Base-by-base conservation (phyloP, 2,797 vertebrate species). In the Tenualosa ilisha region DNA sequence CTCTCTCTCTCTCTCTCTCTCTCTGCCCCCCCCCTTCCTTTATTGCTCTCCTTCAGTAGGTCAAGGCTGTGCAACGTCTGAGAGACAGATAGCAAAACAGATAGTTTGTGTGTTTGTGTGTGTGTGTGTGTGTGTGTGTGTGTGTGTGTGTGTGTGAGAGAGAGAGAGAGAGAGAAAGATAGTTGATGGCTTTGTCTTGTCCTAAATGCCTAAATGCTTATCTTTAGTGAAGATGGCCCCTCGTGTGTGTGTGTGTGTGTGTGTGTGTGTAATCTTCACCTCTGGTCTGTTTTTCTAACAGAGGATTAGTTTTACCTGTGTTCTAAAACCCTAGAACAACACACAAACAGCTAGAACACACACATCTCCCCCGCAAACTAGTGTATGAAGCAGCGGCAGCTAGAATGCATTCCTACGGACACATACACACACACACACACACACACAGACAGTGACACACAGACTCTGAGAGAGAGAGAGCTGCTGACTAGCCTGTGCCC, bases 201-300 rank as follows among this genome's bases (percentile, higher is more conserved):
- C 83, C 89, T 88, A 31, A 31, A 31, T 31, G 31, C 31, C 79
- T 56, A 68, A 84, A 7, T 15, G 12, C 51, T 53, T 53, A 53
- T 53, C 51, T 53, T 53, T 3, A 53, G 15, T 15, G 4, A 22
- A 79, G 50, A 46, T 75, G 26, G 46, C n/a, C 46, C 46, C 46
- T 31, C 46, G 46, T 50, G 0, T 53, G 63, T 65, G 63, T 65
- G 63, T 68, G n/a, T n/a, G 63, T 37, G 26, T 68, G 63, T 37
- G 63, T 68, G 63, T 68, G 26, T 68, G 6, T 59, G 88, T 94
- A 94, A 95, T 96, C 94, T 95, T 95, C 94, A 95, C 12, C 24
- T 31, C 92, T 86, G 92, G 92, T 8, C n/a, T 94, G 93, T 94
- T 94, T 94, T 94, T 93, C 90, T 91, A 87, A 68, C 9, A 31